Base-by-base conservation (phyloP, 2,113 vertebrate genomes). In the Probosciger aterrimus region DNA sequence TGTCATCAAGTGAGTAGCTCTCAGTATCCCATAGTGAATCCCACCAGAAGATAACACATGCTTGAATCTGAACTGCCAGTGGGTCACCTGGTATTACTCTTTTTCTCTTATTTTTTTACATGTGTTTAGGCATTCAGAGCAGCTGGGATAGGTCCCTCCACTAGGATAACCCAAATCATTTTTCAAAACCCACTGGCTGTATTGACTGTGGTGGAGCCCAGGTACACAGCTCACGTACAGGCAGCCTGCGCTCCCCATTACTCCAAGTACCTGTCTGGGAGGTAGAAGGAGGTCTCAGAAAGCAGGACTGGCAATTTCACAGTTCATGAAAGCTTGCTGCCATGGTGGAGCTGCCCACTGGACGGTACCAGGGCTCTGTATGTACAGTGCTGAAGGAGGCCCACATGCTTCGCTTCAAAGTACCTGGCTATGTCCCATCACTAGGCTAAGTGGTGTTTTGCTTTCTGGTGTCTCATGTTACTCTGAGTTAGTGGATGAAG, bases 211-310 rank as follows among this genome's bases (percentile, higher is more conserved):
- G 6, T 3, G 14, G 19, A 55, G 9, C 41, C 70, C 17, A 3
- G 28, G 46, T 11, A 14, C 2, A 0, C n/a, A 44, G 41, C 53
- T 74, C 53, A 2, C 0, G 0, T 20, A 13, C 0, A 0, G 69
- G 49, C 35, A 41, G 15, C 30, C 59, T 31, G 83, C 0, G 0
- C 63, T 37, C 44, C 18, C 11, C 0, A 0, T 18, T 52, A 7
- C 24, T 31, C 41, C 44, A 10, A 1, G 2, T 7, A 27, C 18
- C 39, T 23, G 15, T 11, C 10, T 4, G 83, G 41, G 35, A 68
- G 18, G 22, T 3, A 20, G 47, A 39, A 82, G 5, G 17, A 15
- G 2, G 2, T 43, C 33, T 57, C 68, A 11, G 70, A 3, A 39
- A 76, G 71, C 18, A n/a, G 27, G 30, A 52, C 11, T 12, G 24